A percentile compares a stretch with the other conserved stretches of the same genome.
These are phyloP conservation scores for Capreolus pygargus DNA, from an alignment of 2,113 vertebrate species.

Conservation along the genomic window DNA sequence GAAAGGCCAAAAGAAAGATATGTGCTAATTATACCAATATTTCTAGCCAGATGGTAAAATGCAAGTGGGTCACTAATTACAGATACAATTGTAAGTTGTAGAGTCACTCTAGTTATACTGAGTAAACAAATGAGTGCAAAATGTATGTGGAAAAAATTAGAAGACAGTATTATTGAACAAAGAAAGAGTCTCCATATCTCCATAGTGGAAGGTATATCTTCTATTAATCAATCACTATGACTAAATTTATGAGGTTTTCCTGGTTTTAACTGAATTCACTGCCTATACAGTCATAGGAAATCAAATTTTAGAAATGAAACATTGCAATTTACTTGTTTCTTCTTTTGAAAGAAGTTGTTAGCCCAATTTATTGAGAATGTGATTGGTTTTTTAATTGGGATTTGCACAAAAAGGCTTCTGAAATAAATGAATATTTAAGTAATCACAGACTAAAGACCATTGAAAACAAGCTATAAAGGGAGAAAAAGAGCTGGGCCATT, in stretches of 20 bases:
- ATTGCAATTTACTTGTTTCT: slow-evolving; percentile 40
- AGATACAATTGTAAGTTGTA: background rate
- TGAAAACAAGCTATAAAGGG: slow-evolving; percentile 62
- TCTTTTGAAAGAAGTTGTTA: slow-evolving; percentile 45
- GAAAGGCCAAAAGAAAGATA: slow-evolving; percentile 62
- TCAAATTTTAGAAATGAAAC: slow-evolving; percentile 38
- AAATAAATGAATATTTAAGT: slow-evolving; percentile 75
- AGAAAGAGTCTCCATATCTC: background rate
- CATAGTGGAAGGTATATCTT: background rate
- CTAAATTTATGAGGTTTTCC: background rate
- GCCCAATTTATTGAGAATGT: slow-evolving; percentile 66
- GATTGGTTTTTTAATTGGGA: slow-evolving; percentile 65
- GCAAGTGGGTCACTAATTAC: slow-evolving; percentile 30
- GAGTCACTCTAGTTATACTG: background rate
- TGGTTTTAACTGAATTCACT: background rate
- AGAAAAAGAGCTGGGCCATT: slow-evolving; percentile 24
- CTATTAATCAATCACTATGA: background rate
- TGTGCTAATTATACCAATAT: slow-evolving; percentile 63
- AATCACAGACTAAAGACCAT: slow-evolving; percentile 63
- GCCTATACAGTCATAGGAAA: background rate
- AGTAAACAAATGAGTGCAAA: background rate
- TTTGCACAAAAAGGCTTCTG: slow-evolving; percentile 65
- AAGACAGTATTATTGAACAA: background rate
- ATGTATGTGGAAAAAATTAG: background rate
- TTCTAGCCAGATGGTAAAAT: slow-evolving; percentile 39